Evolutionary conservation across 2,797 vertebrate genomes (phyloP).

Genomic region (Cephalopachus bancanus): DNA sequence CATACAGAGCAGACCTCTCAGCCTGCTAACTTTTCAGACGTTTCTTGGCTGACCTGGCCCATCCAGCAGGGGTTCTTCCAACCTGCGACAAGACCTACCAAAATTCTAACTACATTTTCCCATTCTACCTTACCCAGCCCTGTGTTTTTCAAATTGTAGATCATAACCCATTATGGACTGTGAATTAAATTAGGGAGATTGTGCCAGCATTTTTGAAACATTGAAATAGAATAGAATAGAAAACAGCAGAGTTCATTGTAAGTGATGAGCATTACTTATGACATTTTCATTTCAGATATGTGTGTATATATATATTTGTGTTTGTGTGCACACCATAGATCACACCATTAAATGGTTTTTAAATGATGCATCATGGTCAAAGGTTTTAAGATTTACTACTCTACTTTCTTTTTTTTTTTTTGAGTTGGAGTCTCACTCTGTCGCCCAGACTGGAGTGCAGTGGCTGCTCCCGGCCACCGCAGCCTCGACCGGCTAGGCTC

Average conservation of each 20-base stretch:
- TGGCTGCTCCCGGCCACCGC: no score
- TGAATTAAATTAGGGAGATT: constrained; percentile 2
- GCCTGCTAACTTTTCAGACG: background rate
- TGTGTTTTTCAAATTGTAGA: constrained; percentile 8
- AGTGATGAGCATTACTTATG: background rate
- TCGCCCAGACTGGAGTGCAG: no score
- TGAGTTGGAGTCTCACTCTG: no score
- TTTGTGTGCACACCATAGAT: background rate
- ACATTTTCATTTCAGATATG: constrained; percentile 22
- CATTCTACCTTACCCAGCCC: background rate
- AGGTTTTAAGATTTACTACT: background rate
- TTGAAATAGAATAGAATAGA: background rate
- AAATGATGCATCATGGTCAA: background rate
- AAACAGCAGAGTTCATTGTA: background rate
- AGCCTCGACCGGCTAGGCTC: no score
- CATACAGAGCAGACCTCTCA: background rate
- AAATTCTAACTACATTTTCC: background rate
- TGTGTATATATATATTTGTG: no score
- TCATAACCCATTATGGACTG: background rate
- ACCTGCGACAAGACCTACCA: background rate
- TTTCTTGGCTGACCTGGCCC: constrained; percentile 21
- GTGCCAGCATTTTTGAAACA: background rate
- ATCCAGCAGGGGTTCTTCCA: constrained; percentile 30
- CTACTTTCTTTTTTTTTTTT: no score
- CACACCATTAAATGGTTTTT: background rate